A percentile compares a stretch with the other conserved stretches of the same genome.
phyloP scores from a whole-genome alignment of 2,888 invertebrate species.

The Plebejus anna region DNA sequence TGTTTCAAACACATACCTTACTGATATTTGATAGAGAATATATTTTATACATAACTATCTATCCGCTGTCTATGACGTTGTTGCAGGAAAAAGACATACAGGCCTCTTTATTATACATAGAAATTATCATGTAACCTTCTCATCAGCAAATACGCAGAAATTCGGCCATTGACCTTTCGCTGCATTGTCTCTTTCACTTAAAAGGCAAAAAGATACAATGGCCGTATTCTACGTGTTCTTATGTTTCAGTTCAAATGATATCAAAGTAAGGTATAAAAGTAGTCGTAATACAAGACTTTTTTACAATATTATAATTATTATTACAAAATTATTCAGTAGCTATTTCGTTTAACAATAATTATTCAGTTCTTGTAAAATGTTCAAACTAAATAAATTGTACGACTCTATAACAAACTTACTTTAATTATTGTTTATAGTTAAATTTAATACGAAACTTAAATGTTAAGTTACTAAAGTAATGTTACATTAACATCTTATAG shows the following conservation, averaged over 20 bases:
- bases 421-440: background rate
- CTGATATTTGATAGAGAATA: too few species aligned
- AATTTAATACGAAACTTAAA: background rate
- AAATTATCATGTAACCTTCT: too few species aligned
- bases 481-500: slow-evolving; percentile 76
- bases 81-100: too few species aligned
- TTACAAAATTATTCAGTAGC: background rate
- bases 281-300: background rate
- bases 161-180: too few species aligned
- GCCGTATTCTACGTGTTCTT: background rate
- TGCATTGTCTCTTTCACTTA: too few species aligned
- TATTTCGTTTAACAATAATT: background rate
- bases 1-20: too few species aligned
- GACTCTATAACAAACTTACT: background rate
- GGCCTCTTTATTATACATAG: too few species aligned
- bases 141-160: too few species aligned
- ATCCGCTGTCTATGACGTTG: too few species aligned
- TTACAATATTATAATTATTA: background rate
- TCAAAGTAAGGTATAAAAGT: background rate
- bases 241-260: background rate
- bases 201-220: too few species aligned
- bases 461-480: background rate
- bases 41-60: too few species aligned
- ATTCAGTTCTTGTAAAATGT: background rate
- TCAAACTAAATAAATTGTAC: background rate